phyloP scores from a whole-genome alignment of 2,113 vertebrate genomes.

The Anas platyrhynchos region DNA sequence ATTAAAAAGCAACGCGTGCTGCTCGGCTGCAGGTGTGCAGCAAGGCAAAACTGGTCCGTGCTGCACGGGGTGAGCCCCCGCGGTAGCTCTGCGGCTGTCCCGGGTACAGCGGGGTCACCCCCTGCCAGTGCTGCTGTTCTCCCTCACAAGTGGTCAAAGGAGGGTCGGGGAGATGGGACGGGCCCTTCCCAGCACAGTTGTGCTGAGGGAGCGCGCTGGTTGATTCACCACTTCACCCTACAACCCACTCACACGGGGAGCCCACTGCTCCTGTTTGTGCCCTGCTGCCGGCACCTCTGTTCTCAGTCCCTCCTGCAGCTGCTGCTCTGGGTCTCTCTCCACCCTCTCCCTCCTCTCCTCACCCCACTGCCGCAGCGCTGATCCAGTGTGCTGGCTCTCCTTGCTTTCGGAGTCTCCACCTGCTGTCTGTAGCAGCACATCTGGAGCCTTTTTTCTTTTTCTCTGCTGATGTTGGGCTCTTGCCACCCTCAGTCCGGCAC shows the following conservation, averaged over 20 bases:
- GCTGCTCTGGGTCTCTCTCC: background rate
- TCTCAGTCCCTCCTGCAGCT: background rate
- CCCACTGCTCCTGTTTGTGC: background rate
- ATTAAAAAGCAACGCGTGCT: background rate
- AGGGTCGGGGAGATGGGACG: background rate
- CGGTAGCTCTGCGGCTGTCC: background rate
- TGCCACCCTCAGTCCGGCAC: background rate
- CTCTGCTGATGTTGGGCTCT: background rate
- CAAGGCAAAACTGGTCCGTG: background rate
- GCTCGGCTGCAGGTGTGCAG: background rate
- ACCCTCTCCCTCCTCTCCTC: background rate
- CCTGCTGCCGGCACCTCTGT: background rate
- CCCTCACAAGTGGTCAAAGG: background rate
- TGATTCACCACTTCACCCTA: background rate
- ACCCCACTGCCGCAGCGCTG: background rate
- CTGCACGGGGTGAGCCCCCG: background rate
- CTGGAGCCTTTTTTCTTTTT: slow-evolving; percentile 17
- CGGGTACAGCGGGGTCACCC: background rate
- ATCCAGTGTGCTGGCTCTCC: slow-evolving; percentile 23
- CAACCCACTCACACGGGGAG: background rate
- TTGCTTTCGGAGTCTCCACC: background rate
- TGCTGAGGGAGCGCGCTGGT: background rate
- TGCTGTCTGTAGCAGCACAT: slow-evolving; percentile 30
- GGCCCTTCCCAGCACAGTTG: background rate
- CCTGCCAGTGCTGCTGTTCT: background rate